phyloP scores from a whole-genome alignment of 2,797 vertebrate species.

The Platyrinchus mystaceus region DNA sequence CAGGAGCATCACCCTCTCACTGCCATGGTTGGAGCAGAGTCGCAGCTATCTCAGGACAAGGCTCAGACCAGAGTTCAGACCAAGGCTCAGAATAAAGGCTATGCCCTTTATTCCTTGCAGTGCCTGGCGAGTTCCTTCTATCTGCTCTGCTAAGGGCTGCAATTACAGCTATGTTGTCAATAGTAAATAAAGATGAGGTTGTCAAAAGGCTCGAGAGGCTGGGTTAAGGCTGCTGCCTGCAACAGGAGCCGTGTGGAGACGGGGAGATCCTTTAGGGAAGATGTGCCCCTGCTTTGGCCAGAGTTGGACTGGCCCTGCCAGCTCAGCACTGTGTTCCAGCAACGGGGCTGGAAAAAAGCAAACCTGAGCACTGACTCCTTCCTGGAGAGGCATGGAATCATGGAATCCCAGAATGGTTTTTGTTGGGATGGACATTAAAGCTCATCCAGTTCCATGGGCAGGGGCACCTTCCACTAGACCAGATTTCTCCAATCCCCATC shows the following conservation, averaged over 20 bases:
- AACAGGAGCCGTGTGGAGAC: rapidly evolving
- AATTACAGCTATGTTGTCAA: constrained; percentile 8
- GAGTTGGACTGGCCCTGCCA: not conserved
- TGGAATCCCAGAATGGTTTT: not conserved
- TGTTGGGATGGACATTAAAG: not conserved
- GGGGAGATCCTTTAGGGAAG: not conserved
- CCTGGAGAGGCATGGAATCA: not conserved
- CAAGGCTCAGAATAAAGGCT: too few species aligned
- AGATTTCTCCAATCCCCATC: not conserved
- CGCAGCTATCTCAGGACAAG: not conserved
- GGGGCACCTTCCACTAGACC: not conserved
- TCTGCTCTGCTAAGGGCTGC: not conserved
- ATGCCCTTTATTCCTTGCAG: not conserved
- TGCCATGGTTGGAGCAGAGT: rapidly evolving
- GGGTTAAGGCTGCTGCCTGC: not conserved
- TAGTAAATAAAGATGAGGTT: constrained; percentile 7
- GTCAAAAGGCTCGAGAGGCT: not conserved
- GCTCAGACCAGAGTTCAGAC: not conserved
- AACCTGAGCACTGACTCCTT: not conserved
- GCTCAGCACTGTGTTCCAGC: not conserved
- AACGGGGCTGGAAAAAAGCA: not conserved
- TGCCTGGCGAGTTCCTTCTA: not conserved
- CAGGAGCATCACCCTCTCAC: not conserved
- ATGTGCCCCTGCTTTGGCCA: not conserved
- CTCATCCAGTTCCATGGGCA: not conserved